A percentile compares a stretch with the other conserved stretches of the same genome.
Conservation (phyloP, 2,888 invertebrate genomes). For the Leptopilina syphax region DNA sequence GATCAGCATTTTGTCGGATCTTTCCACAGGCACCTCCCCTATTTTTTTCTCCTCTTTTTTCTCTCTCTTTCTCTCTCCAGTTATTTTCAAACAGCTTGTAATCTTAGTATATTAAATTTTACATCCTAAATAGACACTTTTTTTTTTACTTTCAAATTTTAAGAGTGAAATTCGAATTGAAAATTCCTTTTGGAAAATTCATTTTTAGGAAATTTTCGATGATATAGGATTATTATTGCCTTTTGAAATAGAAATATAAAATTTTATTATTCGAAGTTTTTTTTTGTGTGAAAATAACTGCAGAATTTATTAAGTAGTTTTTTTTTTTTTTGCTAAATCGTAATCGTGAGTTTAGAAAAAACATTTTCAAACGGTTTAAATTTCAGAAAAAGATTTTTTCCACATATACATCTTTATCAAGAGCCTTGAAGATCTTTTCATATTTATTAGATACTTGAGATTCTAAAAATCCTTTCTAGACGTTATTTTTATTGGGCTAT, state of each 20-base stretch:
- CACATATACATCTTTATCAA: background rate
- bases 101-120: background rate
- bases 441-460: conserved; percentile 5
- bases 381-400: background rate
- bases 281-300: too few species aligned
- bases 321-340: too few species aligned
- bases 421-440: conserved; percentile 11
- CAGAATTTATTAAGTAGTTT: too few species aligned
- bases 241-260: too few species aligned
- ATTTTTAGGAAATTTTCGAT: too few species aligned
- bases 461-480: conserved; percentile 11
- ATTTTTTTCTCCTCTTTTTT: background rate
- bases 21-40: background rate
- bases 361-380: background rate
- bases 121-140: background rate
- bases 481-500: conserved; percentile 9
- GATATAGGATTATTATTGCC: too few species aligned
- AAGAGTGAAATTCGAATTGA: too few species aligned
- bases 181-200: too few species aligned
- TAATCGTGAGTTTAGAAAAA: too few species aligned
- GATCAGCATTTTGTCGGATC: conserved; percentile 30
- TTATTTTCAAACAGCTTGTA: background rate
- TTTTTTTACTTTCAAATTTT: too few species aligned
- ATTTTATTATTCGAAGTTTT: too few species aligned
- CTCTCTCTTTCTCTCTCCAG: background rate